These are phyloP conservation scores for human (Homo sapiens) DNA, from an alignment of 2,113 vertebrate species.

Conservation along the genomic window GRCh38 chr5:103510001-103510500, in stretches of 20 bases:
- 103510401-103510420: not conserved
- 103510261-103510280: conserved; percentile 76
- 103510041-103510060: not conserved
- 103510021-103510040: not conserved
- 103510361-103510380: rapidly evolving
- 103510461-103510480: not conserved
- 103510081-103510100: conserved; percentile 84
- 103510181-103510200: conserved; percentile 95
- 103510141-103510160: conserved; percentile 85
- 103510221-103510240: conserved; percentile 83
- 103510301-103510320: not conserved
- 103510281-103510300: not conserved
- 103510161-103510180: conserved; percentile 92
- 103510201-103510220: conserved; percentile 90
- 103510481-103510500: rapidly evolving
- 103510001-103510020: not conserved
- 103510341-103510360: not conserved
- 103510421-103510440: not conserved
- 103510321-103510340: rapidly evolving
- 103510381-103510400: not conserved
- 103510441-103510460: not conserved
- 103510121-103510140: conserved; percentile 85
- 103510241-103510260: conserved; percentile 89
- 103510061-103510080: not conserved
- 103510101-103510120: conserved; percentile 85